phyloP scores from a whole-genome alignment of 1,140 invertebrate species.

The Apis dorsata region DNA sequence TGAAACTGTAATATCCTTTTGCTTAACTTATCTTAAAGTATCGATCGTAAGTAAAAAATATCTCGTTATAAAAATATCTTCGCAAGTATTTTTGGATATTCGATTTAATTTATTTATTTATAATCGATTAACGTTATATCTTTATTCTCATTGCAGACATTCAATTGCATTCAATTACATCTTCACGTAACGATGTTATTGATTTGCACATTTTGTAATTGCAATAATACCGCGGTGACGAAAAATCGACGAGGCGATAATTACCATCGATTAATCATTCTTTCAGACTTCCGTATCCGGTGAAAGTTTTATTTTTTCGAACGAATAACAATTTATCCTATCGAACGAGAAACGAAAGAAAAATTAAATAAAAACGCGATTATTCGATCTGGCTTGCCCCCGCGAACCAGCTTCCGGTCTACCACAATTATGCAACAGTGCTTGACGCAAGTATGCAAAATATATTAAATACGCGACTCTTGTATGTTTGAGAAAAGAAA shows the following conservation, averaged over 20 bases:
- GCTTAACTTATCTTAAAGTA: no score
- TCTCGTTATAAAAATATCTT: no score
- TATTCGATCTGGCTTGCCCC: not conserved
- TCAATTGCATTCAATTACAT: no score
- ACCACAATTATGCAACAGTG: constrained; percentile 7
- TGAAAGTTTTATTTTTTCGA: constrained; percentile 19
- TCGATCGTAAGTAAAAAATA: no score
- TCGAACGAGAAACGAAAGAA: not conserved
- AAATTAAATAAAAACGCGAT: not conserved
- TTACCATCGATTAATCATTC: not conserved
- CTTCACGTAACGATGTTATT: not conserved
- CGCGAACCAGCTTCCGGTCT: not conserved
- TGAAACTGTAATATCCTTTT: no score
- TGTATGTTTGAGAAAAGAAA: no score
- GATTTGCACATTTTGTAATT: not conserved
- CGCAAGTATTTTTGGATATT: no score
- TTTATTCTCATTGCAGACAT: no score
- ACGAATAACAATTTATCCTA: not conserved
- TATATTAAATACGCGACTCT: no score
- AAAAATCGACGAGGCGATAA: not conserved
- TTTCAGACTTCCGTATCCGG: constrained; percentile 19
- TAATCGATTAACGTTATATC: no score
- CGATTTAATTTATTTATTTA: no score
- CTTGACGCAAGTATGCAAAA: not conserved
- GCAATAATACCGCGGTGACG: not conserved